Evolutionary conservation across 2,113 vertebrate species (phyloP).

Genomic region (Conger conger): DNA sequence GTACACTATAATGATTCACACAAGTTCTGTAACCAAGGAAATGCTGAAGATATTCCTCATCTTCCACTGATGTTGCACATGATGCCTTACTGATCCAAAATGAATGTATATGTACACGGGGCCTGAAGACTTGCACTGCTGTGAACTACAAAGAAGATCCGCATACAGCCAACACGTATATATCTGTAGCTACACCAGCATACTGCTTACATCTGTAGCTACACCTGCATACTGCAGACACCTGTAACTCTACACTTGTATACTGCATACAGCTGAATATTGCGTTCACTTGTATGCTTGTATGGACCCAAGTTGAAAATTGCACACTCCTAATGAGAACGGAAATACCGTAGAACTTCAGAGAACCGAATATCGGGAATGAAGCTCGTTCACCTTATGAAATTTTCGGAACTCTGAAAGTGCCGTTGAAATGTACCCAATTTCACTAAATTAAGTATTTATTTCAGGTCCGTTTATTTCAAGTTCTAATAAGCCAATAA

Average conservation of each 20-base stretch:
- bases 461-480: too few relatives aligned
- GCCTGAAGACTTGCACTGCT: slow-evolving; percentile 14
- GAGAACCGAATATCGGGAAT: too few relatives aligned
- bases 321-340: too few relatives aligned
- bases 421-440: too few relatives aligned
- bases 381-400: too few relatives aligned
- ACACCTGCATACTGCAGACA: background rate
- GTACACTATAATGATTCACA: background rate
- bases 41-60: background rate
- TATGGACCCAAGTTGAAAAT: background rate
- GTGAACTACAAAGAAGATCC: slow-evolving; percentile 9
- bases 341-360: too few relatives aligned
- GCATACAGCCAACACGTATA: background rate
- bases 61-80: background rate
- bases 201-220: background rate
- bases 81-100: slow-evolving; percentile 16
- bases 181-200: too few relatives aligned
- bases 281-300: background rate
- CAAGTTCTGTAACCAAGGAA: background rate
- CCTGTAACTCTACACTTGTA: background rate
- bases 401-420: too few relatives aligned
- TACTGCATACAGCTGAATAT: background rate
- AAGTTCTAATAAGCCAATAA: too few relatives aligned
- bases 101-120: slow-evolving; percentile 26
- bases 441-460: too few relatives aligned